Conservation (phyloP, 2,797 vertebrate species). For the Poecile montanus region DNA sequence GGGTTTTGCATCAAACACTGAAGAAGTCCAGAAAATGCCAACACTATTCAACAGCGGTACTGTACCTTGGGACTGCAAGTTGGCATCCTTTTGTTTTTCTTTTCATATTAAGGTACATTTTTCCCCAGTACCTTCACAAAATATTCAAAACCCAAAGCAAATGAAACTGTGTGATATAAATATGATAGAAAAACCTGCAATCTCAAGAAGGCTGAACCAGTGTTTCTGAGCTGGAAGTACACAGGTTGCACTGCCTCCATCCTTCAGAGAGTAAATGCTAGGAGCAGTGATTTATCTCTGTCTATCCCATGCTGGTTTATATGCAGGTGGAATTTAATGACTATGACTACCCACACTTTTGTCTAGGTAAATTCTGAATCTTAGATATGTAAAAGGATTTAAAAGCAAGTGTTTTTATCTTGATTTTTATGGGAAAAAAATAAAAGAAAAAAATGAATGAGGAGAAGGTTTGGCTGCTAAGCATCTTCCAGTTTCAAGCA, state of each 20-base stretch:
- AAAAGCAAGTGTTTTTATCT: background rate
- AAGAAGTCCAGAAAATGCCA: background rate
- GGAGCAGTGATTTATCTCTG: background rate
- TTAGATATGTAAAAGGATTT: background rate
- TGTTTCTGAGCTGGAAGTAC: background rate
- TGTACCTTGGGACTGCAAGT: background rate
- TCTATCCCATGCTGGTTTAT: background rate
- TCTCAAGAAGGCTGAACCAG: background rate
- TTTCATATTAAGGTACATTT: background rate
- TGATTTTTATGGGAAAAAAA: background rate
- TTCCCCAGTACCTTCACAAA: background rate
- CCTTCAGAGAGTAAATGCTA: background rate
- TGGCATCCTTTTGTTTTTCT: background rate
- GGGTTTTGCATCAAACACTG: background rate
- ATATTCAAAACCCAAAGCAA: background rate
- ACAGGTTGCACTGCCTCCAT: too few species aligned
- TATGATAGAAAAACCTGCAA: background rate
- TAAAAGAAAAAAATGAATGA: background rate
- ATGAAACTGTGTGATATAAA: background rate
- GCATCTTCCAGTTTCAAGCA: background rate
- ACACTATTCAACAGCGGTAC: too few species aligned
- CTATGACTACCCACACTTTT: background rate
- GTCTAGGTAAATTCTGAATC: background rate
- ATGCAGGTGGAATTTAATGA: fast-evolving
- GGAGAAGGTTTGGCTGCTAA: background rate